Evolutionary conservation across 2,888 invertebrate genomes (phyloP), one percentile per base, ranked within the genome.

Genomic region (Ormia ochracea): DNA sequence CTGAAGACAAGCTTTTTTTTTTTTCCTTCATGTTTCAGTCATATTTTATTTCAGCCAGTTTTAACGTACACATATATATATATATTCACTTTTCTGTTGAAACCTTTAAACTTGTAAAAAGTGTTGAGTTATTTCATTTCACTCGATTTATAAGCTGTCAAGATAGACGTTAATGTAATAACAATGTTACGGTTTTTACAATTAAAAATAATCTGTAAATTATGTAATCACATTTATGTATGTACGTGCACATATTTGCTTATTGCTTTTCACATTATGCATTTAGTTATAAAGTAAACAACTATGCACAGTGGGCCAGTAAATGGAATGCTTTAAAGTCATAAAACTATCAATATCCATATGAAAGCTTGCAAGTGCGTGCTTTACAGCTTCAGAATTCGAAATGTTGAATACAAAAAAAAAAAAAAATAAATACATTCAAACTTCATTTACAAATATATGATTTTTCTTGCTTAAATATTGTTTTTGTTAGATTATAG

Each of bases 81-180:
- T 1, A 12, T 10, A 12, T 12, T 9, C 19, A 19, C 19, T 36
- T 45, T 43, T 31, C 23, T 28, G 41, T 54, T 43, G 21, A 65
- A 52, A 61, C 26, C 48, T 48, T 52, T 50, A 36, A 43, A 54
- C 43, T 43, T 36, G 26, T 26, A 41, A 28, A 48, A 48, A 33
- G 41, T 58, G 65, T 74, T 58, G 17, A 43, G 43, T 33, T 52
- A 21, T 41, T 41, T 52, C 4, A 21, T 28, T 38, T 74, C 10
- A 48, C 38, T 58, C 41, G 50, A 36, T 66, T 66, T 50, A 66
- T 50, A 50, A 12, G 14, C 58, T 66, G 56, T 74, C 48, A 43
- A 50, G 58, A 66, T 38, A 50, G 17, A 33, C 48, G 41, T 31
- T 33, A 48, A 59, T 43, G 31, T 31, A 41, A 58, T 74, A 74